Percentiles rank a stretch among this genome's conserved stretches.
Evolutionary conservation across 2,888 invertebrate genomes (phyloP).

Genomic region (Poecilus cupreus): DNA sequence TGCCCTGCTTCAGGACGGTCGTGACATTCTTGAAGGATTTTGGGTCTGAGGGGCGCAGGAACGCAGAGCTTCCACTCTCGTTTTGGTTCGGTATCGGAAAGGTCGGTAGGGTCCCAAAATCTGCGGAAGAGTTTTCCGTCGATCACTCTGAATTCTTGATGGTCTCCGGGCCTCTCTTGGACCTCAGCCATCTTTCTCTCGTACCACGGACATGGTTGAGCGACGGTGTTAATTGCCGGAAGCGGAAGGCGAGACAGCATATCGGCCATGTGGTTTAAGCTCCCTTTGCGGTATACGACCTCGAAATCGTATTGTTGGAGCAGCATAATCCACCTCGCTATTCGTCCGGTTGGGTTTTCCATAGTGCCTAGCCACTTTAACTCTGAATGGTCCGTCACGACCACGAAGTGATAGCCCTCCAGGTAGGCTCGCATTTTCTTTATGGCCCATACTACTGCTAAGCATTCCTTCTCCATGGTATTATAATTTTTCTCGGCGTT

Average conservation of each 20-base stretch:
- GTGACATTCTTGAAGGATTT: too few relatives aligned
- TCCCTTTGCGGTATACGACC: not conserved
- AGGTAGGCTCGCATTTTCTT: too few relatives aligned
- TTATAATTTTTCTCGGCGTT: too few relatives aligned
- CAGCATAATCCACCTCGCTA: not conserved
- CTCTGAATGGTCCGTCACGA: too few relatives aligned
- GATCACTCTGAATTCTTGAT: too few relatives aligned
- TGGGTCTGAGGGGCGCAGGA: not conserved
- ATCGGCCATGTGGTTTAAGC: conserved; percentile 41
- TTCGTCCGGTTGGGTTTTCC: not conserved
- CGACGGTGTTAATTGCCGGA: not conserved
- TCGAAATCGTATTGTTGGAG: conserved; percentile 19
- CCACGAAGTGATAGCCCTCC: too few relatives aligned
- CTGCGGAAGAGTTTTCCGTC: too few relatives aligned
- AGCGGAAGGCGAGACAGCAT: conserved; percentile 45
- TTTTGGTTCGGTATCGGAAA: conserved; percentile 18
- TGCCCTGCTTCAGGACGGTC: too few relatives aligned
- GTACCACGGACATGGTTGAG: not conserved
- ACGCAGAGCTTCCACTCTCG: conserved; percentile 18
- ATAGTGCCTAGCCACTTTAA: not conserved
- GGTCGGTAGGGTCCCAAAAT: conserved; percentile 16
- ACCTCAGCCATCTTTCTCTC: too few relatives aligned
- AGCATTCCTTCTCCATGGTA: too few relatives aligned
- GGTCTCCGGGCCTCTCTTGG: too few relatives aligned
- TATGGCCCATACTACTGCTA: too few relatives aligned